These are phyloP conservation scores for Setophaga kirtlandii DNA, from an alignment of 2,113 vertebrate species.

Conservation along the genomic window DNA sequence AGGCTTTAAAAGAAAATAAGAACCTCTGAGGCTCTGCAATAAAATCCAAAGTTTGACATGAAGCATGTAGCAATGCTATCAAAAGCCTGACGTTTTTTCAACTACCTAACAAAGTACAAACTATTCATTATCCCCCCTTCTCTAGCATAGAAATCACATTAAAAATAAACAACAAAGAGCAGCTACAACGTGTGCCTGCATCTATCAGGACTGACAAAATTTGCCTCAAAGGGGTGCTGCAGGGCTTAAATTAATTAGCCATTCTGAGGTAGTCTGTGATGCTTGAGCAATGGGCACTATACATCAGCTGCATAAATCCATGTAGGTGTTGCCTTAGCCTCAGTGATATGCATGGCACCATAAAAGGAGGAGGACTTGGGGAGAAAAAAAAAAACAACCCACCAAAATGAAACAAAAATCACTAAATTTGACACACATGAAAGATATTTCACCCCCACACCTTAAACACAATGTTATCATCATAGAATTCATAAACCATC, in stretches of 20 bases:
- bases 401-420: not conserved
- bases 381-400: too few species aligned
- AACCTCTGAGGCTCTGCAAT: not conserved
- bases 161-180: slow-evolving; percentile 34
- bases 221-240: slow-evolving; percentile 50
- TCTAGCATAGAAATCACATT: not conserved
- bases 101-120: not conserved
- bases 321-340: slow-evolving; percentile 12
- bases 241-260: slow-evolving; percentile 57
- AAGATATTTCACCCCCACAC: not conserved
- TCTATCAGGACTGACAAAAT: slow-evolving; percentile 20
- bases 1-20: not conserved
- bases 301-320: slow-evolving; percentile 9
- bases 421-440: not conserved
- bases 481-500: not conserved
- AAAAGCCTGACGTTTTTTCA: slow-evolving; percentile 3
- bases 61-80: not conserved
- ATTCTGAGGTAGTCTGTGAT: not conserved
- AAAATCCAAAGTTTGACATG: not conserved
- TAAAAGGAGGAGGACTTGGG: not conserved
- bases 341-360: not conserved
- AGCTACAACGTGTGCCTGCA: not conserved
- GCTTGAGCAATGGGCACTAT: slow-evolving; percentile 1
- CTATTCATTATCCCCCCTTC: not conserved
- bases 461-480: not conserved